Evolutionary conservation across 2,797 vertebrate species (phyloP).

Genomic region (Mormyrops boulengeri): DNA sequence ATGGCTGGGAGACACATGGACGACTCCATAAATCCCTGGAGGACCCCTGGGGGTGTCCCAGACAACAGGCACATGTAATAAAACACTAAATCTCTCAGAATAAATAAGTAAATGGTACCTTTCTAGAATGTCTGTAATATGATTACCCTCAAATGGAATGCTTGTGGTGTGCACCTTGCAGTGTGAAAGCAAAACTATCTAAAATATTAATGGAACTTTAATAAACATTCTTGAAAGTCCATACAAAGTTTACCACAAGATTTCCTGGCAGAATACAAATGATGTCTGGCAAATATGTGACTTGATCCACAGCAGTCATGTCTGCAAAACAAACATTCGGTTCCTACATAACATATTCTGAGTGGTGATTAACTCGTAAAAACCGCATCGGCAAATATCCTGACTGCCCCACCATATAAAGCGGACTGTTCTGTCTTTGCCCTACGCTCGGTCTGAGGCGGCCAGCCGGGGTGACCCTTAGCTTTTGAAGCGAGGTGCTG

Average conservation of each 20-base stretch:
- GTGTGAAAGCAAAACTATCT: neutral
- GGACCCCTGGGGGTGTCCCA: neutral
- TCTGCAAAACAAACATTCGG: neutral
- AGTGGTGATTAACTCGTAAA: neutral
- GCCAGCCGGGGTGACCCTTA: neutral
- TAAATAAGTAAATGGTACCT: neutral
- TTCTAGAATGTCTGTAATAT: neutral
- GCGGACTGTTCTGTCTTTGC: neutral
- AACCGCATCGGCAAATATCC: constrained; percentile 14
- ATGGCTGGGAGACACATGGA: neutral
- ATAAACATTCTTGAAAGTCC: neutral
- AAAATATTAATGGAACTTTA: neutral
- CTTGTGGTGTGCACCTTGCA: neutral
- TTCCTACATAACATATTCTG: neutral
- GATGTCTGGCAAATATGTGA: neutral
- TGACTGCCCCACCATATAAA: constrained; percentile 9
- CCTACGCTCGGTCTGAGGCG: neutral
- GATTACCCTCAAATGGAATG: neutral
- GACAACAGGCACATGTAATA: neutral
- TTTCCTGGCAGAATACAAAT: neutral
- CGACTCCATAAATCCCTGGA: neutral
- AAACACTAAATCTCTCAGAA: neutral
- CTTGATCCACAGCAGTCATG: neutral
- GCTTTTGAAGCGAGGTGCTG: neutral
- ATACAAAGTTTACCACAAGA: neutral